Evolutionary conservation across 2,113 vertebrate species (phyloP), one percentile per base, ranked within the genome.

Genomic region (Apaloderma vittatum): DNA sequence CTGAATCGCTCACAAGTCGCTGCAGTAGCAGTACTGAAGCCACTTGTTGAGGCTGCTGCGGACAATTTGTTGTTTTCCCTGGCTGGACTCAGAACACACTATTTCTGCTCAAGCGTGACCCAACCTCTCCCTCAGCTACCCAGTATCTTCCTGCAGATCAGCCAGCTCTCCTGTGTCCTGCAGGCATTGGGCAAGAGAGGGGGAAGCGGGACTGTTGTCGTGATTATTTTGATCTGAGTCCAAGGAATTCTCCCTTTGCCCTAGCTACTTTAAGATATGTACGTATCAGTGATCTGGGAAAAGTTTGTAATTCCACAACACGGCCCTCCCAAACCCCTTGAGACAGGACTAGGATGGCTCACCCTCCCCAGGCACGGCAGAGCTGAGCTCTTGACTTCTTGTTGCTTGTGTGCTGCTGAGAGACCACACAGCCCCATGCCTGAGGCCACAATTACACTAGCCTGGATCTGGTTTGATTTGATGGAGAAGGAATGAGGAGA

Each of bases 151-250:
- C 93, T 98, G 84, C 52, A 99, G 86, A 80, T 63, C 29, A n/a
- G 93, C 95, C 86, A 99, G 85, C 63, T 99, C 98, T 85, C 94
- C 94, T 4, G 96, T 94, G 86, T 99, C 99, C 99, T 99, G 77
- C 51, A 79, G 22, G 11, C 6, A 2, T 73, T 36, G 40, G 23
- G 36, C 49, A 52, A 72, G 54, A 75, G 37, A 6, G 52, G 29
- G 9, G 57, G 36, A 45, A 83, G 83, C 71, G 12, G 22, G 22
- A 62, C 11, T 9, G 9, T 52, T 27, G 22, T 46, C 9, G 8
- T 48, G 19, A 63, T 24, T 65, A 8, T 55, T 88, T 63, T 61
- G 37, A 73, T 63, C 43, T 1, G 1, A 52, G 45, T 51, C 2
- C 1, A 23, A 76, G 45, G 51, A 88, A 66, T 61, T 61, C 21